Percentiles rank a stretch among this genome's conserved stretches.
phyloP scores from a whole-genome alignment of 1,140 invertebrate species.

The Stratiolaelaps scimitus region DNA sequence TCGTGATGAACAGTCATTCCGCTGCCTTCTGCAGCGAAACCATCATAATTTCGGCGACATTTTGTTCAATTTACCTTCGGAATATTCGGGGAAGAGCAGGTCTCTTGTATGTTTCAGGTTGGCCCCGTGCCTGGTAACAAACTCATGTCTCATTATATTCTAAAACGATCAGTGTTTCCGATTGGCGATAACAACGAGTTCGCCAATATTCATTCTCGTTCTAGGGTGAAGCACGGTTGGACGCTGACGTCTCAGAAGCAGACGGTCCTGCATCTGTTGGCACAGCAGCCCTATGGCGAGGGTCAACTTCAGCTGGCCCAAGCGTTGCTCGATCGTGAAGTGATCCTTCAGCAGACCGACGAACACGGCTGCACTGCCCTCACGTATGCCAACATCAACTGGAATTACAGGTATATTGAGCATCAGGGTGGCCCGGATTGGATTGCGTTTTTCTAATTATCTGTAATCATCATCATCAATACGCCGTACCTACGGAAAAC shows the following conservation, averaged over 20 bases:
- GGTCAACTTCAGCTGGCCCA: slow-evolving; percentile 38
- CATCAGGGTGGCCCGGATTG: too few species aligned
- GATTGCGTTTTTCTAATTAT: too few species aligned
- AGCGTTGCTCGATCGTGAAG: slow-evolving; percentile 38
- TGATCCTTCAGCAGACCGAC: slow-evolving; percentile 39
- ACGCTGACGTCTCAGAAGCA: slow-evolving; percentile 35
- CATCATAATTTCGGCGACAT: too few species aligned
- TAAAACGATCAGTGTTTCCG: too few species aligned
- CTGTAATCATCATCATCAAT: too few species aligned
- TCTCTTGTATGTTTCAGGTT: too few species aligned
- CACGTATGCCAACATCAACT: slow-evolving; percentile 42
- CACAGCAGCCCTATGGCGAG: slow-evolving; percentile 36
- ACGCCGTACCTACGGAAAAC: too few species aligned
- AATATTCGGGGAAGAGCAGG: too few species aligned
- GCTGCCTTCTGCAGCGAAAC: too few species aligned
- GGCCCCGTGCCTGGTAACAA: too few species aligned
- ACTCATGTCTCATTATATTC: too few species aligned
- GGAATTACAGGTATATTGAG: slow-evolving; percentile 37
- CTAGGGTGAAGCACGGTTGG: slow-evolving; percentile 34
- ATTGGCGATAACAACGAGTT: background rate
- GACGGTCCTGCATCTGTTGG: slow-evolving; percentile 42
- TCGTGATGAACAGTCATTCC: background rate
- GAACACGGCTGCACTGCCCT: slow-evolving; percentile 42
- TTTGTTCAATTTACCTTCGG: too few species aligned
- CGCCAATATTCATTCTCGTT: background rate